These are phyloP conservation scores for Sinelater perroti DNA, from an alignment of 2,888 invertebrate species.

Conservation along the genomic window DNA sequence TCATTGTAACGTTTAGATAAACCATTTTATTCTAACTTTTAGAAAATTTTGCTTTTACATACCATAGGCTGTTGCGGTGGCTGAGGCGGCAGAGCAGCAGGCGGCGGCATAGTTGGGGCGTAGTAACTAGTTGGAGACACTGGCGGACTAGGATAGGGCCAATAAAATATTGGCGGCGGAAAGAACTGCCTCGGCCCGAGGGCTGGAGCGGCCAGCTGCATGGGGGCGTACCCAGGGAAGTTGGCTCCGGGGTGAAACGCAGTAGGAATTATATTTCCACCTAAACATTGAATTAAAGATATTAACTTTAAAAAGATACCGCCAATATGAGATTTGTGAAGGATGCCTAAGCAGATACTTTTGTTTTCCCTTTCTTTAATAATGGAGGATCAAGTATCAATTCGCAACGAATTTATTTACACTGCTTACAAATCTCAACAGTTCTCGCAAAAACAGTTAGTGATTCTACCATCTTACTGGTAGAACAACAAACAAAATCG, in stretches of 20 bases:
- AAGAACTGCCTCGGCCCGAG: constrained; percentile 61
- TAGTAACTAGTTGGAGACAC: constrained; percentile 91
- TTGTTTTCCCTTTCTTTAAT: constrained; percentile 1
- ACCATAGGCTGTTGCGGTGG: constrained; percentile 59
- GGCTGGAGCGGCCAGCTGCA: constrained; percentile 58
- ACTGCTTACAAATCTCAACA: not conserved
- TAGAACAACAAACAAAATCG: constrained; percentile 1
- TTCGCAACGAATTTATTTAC: not conserved
- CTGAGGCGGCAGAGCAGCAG: constrained; percentile 52
- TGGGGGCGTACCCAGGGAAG: constrained; percentile 57
- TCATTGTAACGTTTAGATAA: no score
- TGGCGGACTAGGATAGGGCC: constrained; percentile 94
- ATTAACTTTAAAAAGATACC: no score
- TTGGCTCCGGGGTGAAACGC: constrained; percentile 56
- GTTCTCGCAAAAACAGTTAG: constrained; percentile 14
- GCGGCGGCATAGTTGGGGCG: constrained; percentile 68
- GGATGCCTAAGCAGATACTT: no score
- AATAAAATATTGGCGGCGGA: constrained; percentile 81
- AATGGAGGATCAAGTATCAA: not conserved
- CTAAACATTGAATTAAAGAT: constrained; percentile 58
- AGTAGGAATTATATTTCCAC: constrained; percentile 68
- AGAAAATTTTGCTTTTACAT: no score
- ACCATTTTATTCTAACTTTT: no score
- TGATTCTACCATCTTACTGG: constrained; percentile 12
- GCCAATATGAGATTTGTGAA: no score